phyloP scores from a whole-genome alignment of 2,797 vertebrate genomes.

The Melanitta fusca region DNA sequence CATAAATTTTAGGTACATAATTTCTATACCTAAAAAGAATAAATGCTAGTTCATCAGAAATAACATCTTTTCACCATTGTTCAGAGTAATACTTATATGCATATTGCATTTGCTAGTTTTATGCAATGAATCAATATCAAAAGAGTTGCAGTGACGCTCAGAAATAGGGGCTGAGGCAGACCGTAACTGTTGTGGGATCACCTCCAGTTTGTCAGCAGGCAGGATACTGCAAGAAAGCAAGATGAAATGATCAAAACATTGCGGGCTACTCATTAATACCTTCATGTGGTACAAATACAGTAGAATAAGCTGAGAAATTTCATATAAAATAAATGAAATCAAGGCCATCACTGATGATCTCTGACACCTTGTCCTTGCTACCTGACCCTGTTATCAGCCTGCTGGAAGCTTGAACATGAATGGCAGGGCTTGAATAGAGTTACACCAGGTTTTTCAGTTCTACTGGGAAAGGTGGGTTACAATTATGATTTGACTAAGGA shows the following conservation, averaged over 20 bases:
- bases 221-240: not conserved
- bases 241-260: not conserved
- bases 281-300: not conserved
- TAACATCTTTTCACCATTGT: not conserved
- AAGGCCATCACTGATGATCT: not conserved
- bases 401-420: not conserved
- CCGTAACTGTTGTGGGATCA: not conserved
- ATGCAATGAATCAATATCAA: constrained; percentile 14
- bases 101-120: not conserved
- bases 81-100: not conserved
- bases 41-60: not conserved
- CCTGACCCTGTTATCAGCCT: not conserved
- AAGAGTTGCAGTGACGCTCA: not conserved
- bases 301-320: not conserved
- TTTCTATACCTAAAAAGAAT: not conserved
- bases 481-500: not conserved
- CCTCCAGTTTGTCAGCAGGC: not conserved
- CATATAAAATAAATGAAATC: not conserved
- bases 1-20: no score
- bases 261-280: not conserved
- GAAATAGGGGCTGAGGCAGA: not conserved
- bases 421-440: not conserved
- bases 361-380: not conserved
- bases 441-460: not conserved
- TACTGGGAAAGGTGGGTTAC: not conserved